phyloP scores from a whole-genome alignment of 1,140 invertebrate species.

The Vanessa tameamea region DNA sequence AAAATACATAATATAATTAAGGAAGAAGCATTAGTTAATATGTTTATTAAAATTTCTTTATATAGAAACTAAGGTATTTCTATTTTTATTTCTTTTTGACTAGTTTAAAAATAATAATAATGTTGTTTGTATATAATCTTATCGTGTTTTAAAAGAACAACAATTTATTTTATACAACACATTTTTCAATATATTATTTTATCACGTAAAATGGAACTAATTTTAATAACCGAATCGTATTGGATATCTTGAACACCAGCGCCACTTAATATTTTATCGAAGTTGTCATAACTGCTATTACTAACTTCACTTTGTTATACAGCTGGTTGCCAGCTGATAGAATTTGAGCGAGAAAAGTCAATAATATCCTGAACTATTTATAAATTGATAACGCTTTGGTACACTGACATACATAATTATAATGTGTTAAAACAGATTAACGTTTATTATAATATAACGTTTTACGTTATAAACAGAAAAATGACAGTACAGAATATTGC shows the following conservation, averaged over 20 bases:
- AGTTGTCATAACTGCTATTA: slow-evolving; percentile 54
- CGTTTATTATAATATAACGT: neutral
- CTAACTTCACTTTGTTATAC: slow-evolving; percentile 63
- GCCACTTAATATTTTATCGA: slow-evolving; percentile 33
- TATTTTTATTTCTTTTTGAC: no score
- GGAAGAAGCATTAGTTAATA: slow-evolving; percentile 1
- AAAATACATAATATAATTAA: neutral
- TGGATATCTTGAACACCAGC: slow-evolving; percentile 15
- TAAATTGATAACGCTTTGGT: slow-evolving; percentile 33
- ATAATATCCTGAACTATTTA: slow-evolving; percentile 38
- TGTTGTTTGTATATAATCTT: neutral
- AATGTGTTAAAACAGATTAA: slow-evolving; percentile 1
- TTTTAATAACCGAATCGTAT: neutral
- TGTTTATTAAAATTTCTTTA: neutral
- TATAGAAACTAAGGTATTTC: neutral
- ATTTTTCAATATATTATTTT: no score
- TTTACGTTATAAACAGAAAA: slow-evolving; percentile 20
- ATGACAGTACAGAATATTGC: slow-evolving; percentile 76
- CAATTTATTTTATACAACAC: neutral
- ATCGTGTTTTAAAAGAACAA: neutral
- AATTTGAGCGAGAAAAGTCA: slow-evolving; percentile 70
- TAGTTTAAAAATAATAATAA: neutral
- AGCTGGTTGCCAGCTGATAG: slow-evolving; percentile 79
- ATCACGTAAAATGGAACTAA: slow-evolving; percentile 43
- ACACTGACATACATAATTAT: slow-evolving; percentile 12